Evolutionary conservation across 2,113 vertebrate genomes (phyloP).

Genomic region (Chlamydotis undulata): DNA sequence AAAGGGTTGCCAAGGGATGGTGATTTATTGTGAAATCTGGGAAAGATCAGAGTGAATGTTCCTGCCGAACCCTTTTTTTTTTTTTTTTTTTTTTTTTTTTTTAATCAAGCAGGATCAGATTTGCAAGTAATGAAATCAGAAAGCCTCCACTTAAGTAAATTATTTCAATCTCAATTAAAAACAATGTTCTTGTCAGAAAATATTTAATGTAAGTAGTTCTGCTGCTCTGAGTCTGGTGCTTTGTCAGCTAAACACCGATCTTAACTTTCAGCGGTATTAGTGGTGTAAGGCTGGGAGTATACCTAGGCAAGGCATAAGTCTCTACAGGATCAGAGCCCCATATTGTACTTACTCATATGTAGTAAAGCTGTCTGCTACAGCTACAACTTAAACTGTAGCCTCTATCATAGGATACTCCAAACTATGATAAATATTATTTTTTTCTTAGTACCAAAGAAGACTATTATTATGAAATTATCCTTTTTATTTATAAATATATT

Average conservation of each 20-base stretch:
- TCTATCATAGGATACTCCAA: neutral
- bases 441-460: neutral
- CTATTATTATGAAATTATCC: neutral
- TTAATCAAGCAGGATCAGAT: neutral
- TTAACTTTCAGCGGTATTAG: neutral
- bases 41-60: neutral
- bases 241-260: neutral
- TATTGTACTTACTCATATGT: neutral
- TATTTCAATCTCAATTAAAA: constrained; percentile 41
- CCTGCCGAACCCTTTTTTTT: neutral
- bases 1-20: neutral
- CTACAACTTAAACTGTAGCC: neutral
- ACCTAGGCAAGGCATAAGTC: neutral
- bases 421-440: neutral
- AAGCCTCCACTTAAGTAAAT: neutral
- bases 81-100: neutral
- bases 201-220: neutral
- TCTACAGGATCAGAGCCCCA: neutral
- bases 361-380: neutral
- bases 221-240: neutral
- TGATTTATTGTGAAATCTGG: neutral
- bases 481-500: neutral
- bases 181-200: neutral
- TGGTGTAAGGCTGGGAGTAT: neutral
- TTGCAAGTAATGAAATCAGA: constrained; percentile 4